Evolutionary conservation across 2,113 vertebrate species (phyloP), one percentile per base, ranked within the genome.

Genomic region (Ictalurus furcatus): DNA sequence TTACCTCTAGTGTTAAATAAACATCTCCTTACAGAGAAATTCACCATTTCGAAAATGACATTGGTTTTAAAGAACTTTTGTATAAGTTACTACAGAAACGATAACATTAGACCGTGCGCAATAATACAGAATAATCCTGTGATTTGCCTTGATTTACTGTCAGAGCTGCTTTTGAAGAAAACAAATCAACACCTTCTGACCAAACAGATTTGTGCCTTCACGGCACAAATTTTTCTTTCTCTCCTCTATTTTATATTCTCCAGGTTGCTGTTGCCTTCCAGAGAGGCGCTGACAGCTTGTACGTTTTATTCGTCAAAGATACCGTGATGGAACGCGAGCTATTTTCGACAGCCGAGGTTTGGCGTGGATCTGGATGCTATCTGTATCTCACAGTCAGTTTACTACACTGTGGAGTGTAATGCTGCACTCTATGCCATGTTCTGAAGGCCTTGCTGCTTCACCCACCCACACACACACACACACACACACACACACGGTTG

Each of bases 241-340:
- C 4, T 79, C 25, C 13, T 16, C 14, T 9, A 30, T 80, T 56
- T 56, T 8, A 54, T 80, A 3, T 74, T 82, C 85, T 86, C 58
- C 23, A 58, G 79, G 54, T 28, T 69, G 83, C 88, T 48, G 91
- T 91, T 88, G 89, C 88, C 74, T 92, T 91, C 88, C 28, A 69
- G 87, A 56, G 92, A 92, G 90, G 90, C 85, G 88, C 74, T 30
- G 88, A 93, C 92, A 90, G 87, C 93, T 94, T 93, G 93, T 56
- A 94, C 92, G 87, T 84, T 48, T 48, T 90, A 92, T 87, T 91
- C 93, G 91, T 88, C 92, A 87, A 88, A 89, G 87, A 92, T 88
- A 74, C 78, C 58, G 67, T 52, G 71, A 63, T 89, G 80, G 74
- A 89, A 90, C 92, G 89, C 92, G 91, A 94, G 94, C 92, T 88